Evolutionary conservation across 2,113 vertebrate genomes (phyloP).

Genomic region (Paradoxurus hermaphroditus): DNA sequence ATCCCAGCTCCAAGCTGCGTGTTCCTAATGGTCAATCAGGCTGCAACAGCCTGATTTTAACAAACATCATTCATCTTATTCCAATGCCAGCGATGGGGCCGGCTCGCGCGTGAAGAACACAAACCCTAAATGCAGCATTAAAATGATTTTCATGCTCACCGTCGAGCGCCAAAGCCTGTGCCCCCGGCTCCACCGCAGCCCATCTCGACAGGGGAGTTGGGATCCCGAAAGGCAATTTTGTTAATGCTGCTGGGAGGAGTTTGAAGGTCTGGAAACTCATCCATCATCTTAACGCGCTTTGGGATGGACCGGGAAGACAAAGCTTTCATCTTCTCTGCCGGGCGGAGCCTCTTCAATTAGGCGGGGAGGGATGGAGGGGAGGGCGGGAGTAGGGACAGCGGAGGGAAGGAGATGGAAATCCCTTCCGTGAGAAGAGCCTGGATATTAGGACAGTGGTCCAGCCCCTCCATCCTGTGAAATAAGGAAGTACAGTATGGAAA

Average conservation of each 20-base stretch:
- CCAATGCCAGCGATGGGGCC: not conserved
- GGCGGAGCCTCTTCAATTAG: slow-evolving; percentile 75
- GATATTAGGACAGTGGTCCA: not conserved
- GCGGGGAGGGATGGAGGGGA: not conserved
- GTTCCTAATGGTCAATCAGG: slow-evolving; percentile 59
- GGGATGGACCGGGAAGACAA: slow-evolving; percentile 71
- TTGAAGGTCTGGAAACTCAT: slow-evolving; percentile 71
- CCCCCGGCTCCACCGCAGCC: slow-evolving; percentile 28
- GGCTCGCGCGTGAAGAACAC: not conserved
- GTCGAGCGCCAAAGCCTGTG: slow-evolving; percentile 53
- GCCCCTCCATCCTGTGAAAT: not conserved
- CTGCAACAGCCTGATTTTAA: slow-evolving; percentile 65
- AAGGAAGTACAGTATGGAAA: not conserved
- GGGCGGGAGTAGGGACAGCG: not conserved
- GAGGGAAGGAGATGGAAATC: slow-evolving; percentile 22
- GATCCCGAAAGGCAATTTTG: slow-evolving; percentile 76
- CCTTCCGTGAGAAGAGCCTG: not conserved
- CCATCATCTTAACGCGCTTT: slow-evolving; percentile 73
- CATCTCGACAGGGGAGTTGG: slow-evolving; percentile 60
- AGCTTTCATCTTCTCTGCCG: slow-evolving; percentile 72
- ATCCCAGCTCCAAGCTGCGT: slow-evolving; percentile 1
- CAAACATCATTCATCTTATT: slow-evolving; percentile 68
- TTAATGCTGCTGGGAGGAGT: slow-evolving; percentile 76
- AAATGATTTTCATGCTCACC: slow-evolving; percentile 66
- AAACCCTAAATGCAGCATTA: slow-evolving; percentile 54